These are phyloP conservation scores for Andrena bucephala DNA, from an alignment of 2,888 invertebrate genomes.

Conservation along the genomic window DNA sequence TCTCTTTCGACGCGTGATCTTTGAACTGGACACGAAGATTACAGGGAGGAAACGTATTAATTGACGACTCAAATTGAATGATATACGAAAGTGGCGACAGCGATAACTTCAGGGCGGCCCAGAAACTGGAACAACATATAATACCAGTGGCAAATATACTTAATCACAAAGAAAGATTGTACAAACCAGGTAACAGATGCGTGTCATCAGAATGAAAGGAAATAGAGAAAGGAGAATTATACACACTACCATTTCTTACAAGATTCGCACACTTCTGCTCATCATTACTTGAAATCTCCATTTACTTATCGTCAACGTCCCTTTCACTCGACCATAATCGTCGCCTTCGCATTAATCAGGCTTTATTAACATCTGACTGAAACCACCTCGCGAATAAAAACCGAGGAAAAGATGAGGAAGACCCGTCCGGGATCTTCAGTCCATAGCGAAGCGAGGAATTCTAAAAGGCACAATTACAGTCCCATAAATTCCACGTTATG, in stretches of 20 bases:
- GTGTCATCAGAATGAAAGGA: too few species aligned
- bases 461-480: not conserved
- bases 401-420: not conserved
- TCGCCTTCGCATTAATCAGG: not conserved
- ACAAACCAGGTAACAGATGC: too few species aligned
- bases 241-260: too few species aligned
- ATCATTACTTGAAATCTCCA: not conserved
- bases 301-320: not conserved
- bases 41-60: conserved; percentile 28
- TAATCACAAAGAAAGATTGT: not conserved
- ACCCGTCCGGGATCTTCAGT: not conserved
- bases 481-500: conserved; percentile 3
- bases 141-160: too few species aligned
- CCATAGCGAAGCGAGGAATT: not conserved
- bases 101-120: not conserved
- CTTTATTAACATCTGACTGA: not conserved
- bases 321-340: conserved; percentile 2
- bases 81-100: conserved; percentile 29
- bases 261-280: not conserved
- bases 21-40: conserved; percentile 21
- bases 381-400: not conserved
- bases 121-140: too few species aligned
- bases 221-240: too few species aligned
- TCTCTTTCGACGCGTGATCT: conserved; percentile 22
- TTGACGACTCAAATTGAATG: conserved; percentile 54